These are phyloP conservation scores for Erethizon dorsatum DNA, from an alignment of 2,797 vertebrate species.

Conservation along the genomic window DNA sequence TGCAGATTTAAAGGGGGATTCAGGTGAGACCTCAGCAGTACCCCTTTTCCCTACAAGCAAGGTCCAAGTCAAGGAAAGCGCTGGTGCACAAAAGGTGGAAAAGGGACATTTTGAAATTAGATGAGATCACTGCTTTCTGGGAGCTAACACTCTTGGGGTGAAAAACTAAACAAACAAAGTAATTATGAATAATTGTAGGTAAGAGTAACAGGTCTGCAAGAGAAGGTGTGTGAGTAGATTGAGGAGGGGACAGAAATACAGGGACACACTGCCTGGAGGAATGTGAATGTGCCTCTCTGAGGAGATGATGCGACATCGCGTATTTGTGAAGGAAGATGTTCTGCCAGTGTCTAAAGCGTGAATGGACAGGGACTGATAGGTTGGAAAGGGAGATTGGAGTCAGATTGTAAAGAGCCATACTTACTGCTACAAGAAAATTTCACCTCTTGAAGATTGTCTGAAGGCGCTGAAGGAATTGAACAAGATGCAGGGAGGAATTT, in stretches of 20 bases:
- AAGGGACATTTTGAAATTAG: neutral
- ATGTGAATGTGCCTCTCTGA: neutral
- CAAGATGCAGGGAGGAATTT: neutral
- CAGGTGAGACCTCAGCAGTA: neutral
- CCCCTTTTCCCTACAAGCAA: neutral
- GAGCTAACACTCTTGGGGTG: neutral
- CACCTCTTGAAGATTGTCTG: neutral
- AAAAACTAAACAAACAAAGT: constrained; percentile 60
- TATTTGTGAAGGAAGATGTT: neutral
- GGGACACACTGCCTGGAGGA: neutral
- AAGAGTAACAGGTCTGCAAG: neutral
- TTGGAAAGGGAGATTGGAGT: neutral
- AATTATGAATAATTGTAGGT: constrained; percentile 10
- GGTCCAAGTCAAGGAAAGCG: neutral
- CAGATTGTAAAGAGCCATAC: neutral
- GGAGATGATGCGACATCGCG: neutral
- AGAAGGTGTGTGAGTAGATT: neutral
- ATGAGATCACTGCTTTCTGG: constrained; percentile 24
- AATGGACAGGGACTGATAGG: neutral
- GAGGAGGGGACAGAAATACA: neutral
- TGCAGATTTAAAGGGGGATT: neutral
- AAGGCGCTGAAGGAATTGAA: neutral
- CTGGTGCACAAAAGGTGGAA: neutral
- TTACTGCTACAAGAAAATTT: neutral
- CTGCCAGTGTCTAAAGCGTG: neutral